Percentiles rank a stretch among this genome's conserved stretches.
Conservation (phyloP, 2,113 vertebrate species). For the Steatornis caripensis region DNA sequence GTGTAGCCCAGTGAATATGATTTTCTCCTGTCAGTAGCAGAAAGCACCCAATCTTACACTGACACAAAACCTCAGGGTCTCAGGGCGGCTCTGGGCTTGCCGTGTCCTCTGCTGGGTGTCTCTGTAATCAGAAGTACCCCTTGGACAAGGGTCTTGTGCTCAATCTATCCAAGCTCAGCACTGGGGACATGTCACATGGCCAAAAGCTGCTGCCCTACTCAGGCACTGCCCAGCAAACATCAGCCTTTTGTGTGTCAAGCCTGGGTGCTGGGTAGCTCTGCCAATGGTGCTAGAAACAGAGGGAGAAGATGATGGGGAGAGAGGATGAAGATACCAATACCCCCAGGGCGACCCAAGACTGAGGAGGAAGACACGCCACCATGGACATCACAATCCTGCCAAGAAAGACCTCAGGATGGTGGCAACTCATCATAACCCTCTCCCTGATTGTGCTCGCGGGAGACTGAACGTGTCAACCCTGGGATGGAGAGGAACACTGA, state of each 20-base stretch:
- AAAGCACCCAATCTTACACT: background rate
- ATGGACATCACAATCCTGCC: background rate
- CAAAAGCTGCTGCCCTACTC: background rate
- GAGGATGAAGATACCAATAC: accelerated
- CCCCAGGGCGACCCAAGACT: accelerated
- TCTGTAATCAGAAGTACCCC: background rate
- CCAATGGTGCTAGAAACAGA: background rate
- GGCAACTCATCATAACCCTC: accelerated
- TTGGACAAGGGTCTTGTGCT: accelerated
- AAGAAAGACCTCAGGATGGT: background rate
- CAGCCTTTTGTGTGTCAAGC: background rate
- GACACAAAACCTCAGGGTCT: accelerated
- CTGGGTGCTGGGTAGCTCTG: background rate
- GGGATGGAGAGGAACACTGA: background rate
- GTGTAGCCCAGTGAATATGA: background rate
- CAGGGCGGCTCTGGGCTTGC: background rate
- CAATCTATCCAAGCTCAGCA: accelerated
- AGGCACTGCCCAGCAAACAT: background rate
- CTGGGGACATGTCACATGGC: background rate
- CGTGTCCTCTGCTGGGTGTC: background rate
- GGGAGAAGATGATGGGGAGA: background rate
- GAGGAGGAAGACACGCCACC: background rate
- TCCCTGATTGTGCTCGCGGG: background rate
- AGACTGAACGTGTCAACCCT: background rate
- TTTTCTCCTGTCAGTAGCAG: background rate